Base-by-base conservation (phyloP, 2,113 vertebrate genomes). In the Chloropsis cyanopogon region DNA sequence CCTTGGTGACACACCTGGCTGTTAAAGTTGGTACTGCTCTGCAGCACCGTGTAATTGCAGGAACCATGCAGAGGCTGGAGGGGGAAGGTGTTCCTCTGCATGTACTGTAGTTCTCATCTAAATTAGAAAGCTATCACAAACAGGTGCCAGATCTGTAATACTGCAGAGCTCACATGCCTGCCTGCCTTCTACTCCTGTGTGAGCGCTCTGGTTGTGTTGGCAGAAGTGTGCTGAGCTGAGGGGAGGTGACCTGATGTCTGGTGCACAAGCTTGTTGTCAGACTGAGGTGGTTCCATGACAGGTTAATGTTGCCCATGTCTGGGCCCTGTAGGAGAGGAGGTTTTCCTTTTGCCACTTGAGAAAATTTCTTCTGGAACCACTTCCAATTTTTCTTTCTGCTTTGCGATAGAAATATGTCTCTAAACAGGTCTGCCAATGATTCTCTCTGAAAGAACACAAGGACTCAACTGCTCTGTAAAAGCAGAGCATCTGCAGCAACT, bases 131-230 rank as follows among this genome's bases (percentile, higher is more conserved):
- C 29, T 70, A 18, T 3, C 7, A 10, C 26, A 35, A 79, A 52
- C 39, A 86, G 76, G 11, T 54, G 35, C 33, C 52, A 46, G 33
- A 33, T 84, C 64, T 65, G 18, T 37, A 14, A 8, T 33, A 22
- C 2, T 33, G 23, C 39, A 42, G 64, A 75, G 39, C 39, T 81
- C 7, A 1, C 16, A 49, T 0, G 0, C 8, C 16, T 84, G 72
- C 22, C 42, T 84, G 50, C 59, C 68, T 47, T 69, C 59, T n/a
- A 29, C 49, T 71, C n/a, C 25, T 39, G 6, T 5, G 3, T 70
- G 42, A 23, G 8, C 19, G 9, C 44, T 63, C 35, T 29, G 56
- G 17, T 5, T 42, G 6, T 65, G n/a, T 10, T 69, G 60, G 25
- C 35, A 66, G 68, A 33, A 39, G 21, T 0, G 3, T 69, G 86